Evolutionary conservation across 2,797 vertebrate genomes (phyloP).

Genomic region (Pygocentrus nattereri): DNA sequence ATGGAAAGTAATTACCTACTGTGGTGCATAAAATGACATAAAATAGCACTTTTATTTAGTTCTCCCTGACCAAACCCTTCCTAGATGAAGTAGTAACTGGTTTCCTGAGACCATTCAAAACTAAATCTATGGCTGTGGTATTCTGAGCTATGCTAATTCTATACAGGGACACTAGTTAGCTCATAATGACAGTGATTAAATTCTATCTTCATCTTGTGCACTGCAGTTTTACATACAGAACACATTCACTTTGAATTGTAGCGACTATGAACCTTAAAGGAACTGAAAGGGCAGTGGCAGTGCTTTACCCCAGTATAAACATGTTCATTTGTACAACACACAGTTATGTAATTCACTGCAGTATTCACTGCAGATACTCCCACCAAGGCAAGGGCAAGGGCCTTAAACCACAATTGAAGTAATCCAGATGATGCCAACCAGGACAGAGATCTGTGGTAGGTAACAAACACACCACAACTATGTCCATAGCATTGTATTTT

Average conservation of each 20-base stretch:
- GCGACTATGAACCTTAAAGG: not conserved
- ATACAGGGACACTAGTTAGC: not conserved
- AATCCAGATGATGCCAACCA: conserved; percentile 7
- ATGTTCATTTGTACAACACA: not conserved
- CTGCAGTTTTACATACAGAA: not conserved
- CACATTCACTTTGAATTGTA: not conserved
- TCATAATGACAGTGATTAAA: not conserved
- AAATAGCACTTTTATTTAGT: not conserved
- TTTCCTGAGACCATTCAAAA: not conserved
- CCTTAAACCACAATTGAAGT: not conserved
- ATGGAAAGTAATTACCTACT: not conserved
- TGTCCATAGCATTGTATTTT: too few species aligned
- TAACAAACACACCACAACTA: too few species aligned
- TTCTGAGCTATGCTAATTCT: not conserved
- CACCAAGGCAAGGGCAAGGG: not conserved
- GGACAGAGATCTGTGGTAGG: not conserved
- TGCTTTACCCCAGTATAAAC: not conserved
- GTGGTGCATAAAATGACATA: not conserved
- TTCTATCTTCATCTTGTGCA: not conserved
- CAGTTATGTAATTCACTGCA: not conserved
- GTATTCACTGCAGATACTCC: not conserved
- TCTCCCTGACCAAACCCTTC: not conserved
- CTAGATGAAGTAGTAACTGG: not conserved
- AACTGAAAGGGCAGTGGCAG: not conserved
- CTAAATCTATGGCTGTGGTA: not conserved